Conservation (phyloP, 1,140 invertebrate genomes). For the Zophobas morio region DNA sequence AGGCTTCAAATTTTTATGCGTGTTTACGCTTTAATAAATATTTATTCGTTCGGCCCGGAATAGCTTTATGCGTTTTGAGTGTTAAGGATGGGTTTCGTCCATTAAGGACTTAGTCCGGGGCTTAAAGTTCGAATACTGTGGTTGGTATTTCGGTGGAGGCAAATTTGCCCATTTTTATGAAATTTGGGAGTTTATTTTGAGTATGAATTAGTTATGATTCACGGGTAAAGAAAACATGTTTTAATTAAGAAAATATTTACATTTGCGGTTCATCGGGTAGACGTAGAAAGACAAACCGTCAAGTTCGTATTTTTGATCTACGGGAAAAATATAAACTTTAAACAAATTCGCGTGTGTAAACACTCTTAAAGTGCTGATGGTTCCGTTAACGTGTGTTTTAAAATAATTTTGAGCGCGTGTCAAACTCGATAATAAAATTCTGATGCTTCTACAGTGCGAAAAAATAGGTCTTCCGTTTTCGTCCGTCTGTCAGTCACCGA, state of each 20-base stretch:
- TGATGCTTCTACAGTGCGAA: too few species aligned
- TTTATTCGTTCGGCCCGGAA: too few species aligned
- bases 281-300: conserved; percentile 6
- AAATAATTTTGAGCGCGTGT: too few species aligned
- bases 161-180: too few species aligned
- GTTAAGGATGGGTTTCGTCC: too few species aligned
- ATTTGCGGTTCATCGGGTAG: neutral
- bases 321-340: conserved; percentile 9
- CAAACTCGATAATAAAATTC: too few species aligned
- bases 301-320: conserved; percentile 8
- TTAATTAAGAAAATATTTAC: conserved; percentile 14
- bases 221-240: neutral
- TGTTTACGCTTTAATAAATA: too few species aligned
- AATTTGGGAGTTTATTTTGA: neutral
- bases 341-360: conserved; percentile 10
- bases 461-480: too few species aligned
- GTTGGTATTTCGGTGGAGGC: too few species aligned
- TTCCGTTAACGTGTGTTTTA: neutral
- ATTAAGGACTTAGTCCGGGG: neutral
- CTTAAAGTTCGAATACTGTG: neutral
- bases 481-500: too few species aligned
- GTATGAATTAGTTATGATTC: conserved; percentile 8
- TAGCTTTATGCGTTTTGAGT: too few species aligned
- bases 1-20: too few species aligned
- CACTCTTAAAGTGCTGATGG: conserved; percentile 5